Evolutionary conservation across 2,888 invertebrate species (phyloP), one percentile per base, ranked within the genome.

Genomic region (Himalopsyche japonica): DNA sequence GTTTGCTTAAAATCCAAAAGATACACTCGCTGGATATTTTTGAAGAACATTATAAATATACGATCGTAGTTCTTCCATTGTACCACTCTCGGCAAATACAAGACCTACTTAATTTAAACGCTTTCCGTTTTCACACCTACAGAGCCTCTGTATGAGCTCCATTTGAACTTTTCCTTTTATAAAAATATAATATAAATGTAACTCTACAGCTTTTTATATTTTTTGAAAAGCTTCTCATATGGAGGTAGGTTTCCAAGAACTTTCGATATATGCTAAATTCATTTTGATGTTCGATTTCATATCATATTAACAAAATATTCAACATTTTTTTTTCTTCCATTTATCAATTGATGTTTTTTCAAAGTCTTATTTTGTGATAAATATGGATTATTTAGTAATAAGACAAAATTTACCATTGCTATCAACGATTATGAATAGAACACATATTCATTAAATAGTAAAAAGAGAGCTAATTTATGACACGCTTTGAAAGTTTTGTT

Each of bases 41-140:
- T 70, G 70, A 27, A 70, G 70, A 77, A 77, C 77, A 43, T 77
- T 77, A 77, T 43, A 77, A 77, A 77, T 34, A 77, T 77, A 37
- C 77, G 77, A 77, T 43, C 32, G n/a, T 70, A 70, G 37, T 77
- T 77, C 34, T 43, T 18, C 77, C 32, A 77, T 77, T 77, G 77
- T 32, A 34, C 20, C 20, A 24, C 18, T 20, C 79, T 79, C 48
- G n/a, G n/a, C 30, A 70, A 57, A 30, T 57, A 57, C 37, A 57
- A 80, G 47, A 70, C 70, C 70, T 57, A 80, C 57, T 80, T 30
- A 30, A 57, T 80, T 80, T 80, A 80, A 80, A 37, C 32, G 80
- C 49, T 57, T 80, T 32, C 57, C 80, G 34, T 30, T 80, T 80
- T 80, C 49, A 80, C 64, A 80, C 80, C 64, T 80, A 30, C 80